phyloP scores from a whole-genome alignment of 1,140 invertebrate species.

The Conopomorpha cramerella region DNA sequence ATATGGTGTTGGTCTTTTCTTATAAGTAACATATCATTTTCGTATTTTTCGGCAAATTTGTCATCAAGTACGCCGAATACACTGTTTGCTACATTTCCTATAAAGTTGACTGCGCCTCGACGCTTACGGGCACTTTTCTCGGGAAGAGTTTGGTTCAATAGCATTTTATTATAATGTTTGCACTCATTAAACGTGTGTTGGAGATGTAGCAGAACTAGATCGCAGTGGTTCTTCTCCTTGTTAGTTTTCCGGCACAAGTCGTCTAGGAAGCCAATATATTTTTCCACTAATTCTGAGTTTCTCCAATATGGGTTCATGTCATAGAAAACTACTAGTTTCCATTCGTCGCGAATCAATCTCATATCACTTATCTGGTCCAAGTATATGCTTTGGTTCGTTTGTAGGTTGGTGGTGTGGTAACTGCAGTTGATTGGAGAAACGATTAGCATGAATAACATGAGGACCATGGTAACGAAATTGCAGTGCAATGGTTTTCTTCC shows the following conservation, averaged over 20 bases:
- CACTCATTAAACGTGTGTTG: no score
- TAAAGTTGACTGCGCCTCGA: not conserved
- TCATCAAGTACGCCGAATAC: constrained; percentile 1
- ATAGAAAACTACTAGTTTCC: constrained; percentile 1
- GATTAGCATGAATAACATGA: not conserved
- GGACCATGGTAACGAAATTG: not conserved
- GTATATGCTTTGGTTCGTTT: no score
- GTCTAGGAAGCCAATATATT: not conserved
- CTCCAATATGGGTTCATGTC: not conserved
- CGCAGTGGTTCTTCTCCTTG: no score
- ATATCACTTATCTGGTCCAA: not conserved
- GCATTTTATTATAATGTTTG: no score
- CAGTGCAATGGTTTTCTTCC: not conserved
- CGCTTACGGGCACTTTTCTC: not conserved
- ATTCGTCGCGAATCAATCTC: not conserved
- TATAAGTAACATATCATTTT: not conserved
- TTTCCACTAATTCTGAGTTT: not conserved
- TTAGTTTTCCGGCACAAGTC: no score
- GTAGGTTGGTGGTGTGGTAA: no score
- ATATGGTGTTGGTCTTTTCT: not conserved
- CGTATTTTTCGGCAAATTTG: constrained; percentile 1
- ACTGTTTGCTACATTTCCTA: not conserved
- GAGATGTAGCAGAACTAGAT: no score
- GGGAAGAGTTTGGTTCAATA: not conserved
- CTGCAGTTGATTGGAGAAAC: no score